These are phyloP conservation scores for Nemapogon koenigi DNA, from an alignment of 2,888 invertebrate genomes.

Conservation along the genomic window DNA sequence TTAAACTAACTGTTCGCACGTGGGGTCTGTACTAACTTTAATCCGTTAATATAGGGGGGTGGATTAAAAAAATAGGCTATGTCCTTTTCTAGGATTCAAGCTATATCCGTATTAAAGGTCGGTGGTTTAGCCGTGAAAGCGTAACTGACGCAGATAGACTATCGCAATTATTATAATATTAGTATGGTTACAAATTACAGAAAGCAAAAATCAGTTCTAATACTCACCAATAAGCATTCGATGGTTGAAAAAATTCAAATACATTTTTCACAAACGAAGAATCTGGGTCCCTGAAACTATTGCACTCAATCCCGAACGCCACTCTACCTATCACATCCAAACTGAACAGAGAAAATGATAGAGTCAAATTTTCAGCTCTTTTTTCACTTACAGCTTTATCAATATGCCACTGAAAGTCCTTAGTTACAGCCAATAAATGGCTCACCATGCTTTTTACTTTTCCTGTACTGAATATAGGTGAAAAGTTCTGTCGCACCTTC, in stretches of 20 bases:
- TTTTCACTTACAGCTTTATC: conserved; percentile 11
- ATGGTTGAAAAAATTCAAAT: conserved; percentile 10
- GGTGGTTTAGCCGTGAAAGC: too few species aligned
- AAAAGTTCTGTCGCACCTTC: conserved; percentile 50
- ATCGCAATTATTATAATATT: too few species aligned
- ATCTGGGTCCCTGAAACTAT: conserved; percentile 36
- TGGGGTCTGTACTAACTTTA: too few species aligned
- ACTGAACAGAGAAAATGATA: conserved; percentile 40
- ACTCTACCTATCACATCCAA: conserved; percentile 54
- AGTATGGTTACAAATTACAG: too few species aligned
- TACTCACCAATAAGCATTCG: conserved; percentile 10
- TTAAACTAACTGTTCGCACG: too few species aligned
- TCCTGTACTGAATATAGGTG: conserved; percentile 66
- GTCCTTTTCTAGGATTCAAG: too few species aligned
- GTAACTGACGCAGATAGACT: too few species aligned
- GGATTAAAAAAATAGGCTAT: too few species aligned
- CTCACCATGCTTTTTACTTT: conserved; percentile 65
- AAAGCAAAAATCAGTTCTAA: too few species aligned
- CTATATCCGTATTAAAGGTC: too few species aligned
- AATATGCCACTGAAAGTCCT: conserved; percentile 31
- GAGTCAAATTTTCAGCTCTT: conserved; percentile 33
- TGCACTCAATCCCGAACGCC: conserved; percentile 51
- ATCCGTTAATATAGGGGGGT: too few species aligned
- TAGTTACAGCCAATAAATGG: conserved; percentile 44
- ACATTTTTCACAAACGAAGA: conserved; percentile 27